These are phyloP conservation scores for Synergus laeviventris DNA, from an alignment of 2,888 invertebrate genomes.

Conservation along the genomic window DNA sequence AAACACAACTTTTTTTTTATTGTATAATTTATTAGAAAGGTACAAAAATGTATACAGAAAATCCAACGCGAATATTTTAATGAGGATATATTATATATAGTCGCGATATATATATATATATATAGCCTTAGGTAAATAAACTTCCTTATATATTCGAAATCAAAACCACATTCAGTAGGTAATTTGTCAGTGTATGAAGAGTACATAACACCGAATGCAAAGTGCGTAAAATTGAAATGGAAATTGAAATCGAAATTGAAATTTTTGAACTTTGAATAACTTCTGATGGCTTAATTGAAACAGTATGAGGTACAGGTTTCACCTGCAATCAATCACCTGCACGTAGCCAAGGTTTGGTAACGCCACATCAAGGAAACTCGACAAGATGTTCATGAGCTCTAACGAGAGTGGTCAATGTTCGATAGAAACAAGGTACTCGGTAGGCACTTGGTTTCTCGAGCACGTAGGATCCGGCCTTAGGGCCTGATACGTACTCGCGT, in stretches of 20 bases:
- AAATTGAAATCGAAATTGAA: not conserved
- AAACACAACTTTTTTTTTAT: too few species aligned
- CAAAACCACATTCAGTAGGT: too few species aligned
- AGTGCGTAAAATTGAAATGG: too few species aligned
- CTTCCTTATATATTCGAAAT: too few species aligned
- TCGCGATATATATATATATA: too few species aligned
- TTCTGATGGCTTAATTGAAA: not conserved
- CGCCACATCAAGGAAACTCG: not conserved
- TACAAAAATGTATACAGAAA: too few species aligned
- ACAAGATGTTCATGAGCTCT: constrained; percentile 50
- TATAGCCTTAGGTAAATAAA: too few species aligned
- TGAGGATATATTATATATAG: too few species aligned
- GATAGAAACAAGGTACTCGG: constrained; percentile 45
- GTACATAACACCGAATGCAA: too few species aligned
- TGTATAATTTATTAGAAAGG: too few species aligned
- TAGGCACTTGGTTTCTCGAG: constrained; percentile 61
- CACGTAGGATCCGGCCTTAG: constrained; percentile 63
- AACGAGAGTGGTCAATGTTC: constrained; percentile 56
- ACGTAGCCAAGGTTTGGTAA: constrained; percentile 6
- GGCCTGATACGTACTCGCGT: constrained; percentile 63
- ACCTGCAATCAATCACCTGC: not conserved
- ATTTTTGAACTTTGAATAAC: not conserved
- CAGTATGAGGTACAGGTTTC: not conserved
- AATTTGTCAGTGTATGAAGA: too few species aligned
- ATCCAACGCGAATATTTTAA: too few species aligned